phyloP scores from a whole-genome alignment of 1,140 invertebrate species.

The Drosophila ogumai region DNA sequence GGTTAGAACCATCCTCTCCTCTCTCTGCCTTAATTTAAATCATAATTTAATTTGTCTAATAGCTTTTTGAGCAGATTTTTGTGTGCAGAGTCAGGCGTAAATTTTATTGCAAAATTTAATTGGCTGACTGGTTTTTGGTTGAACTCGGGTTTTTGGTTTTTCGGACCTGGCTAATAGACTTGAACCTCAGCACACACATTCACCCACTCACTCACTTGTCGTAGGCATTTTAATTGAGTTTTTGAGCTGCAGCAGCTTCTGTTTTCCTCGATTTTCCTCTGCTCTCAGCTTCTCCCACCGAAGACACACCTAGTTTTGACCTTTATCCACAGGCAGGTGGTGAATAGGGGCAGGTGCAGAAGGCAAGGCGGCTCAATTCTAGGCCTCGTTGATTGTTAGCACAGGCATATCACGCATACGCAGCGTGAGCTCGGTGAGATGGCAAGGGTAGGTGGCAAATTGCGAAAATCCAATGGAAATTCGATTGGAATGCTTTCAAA shows the following conservation, averaged over 20 bases:
- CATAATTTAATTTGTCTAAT: slow-evolving; percentile 64
- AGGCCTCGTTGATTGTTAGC: slow-evolving; percentile 38
- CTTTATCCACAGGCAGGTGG: slow-evolving; percentile 39
- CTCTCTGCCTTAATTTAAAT: slow-evolving; percentile 14
- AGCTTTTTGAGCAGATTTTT: slow-evolving; percentile 50
- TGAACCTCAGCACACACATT: slow-evolving; percentile 6
- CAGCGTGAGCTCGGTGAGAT: not conserved
- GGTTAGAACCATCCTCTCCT: not conserved
- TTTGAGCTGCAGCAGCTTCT: slow-evolving; percentile 43
- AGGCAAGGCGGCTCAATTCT: slow-evolving; percentile 52
- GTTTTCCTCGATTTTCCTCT: not conserved
- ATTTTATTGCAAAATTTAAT: slow-evolving; percentile 70
- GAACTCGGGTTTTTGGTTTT: not conserved
- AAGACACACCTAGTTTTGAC: not conserved
- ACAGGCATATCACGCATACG: slow-evolving; percentile 11
- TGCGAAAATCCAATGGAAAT: slow-evolving; percentile 26
- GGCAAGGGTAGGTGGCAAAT: slow-evolving; percentile 20
- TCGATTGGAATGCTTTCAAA: slow-evolving; percentile 5
- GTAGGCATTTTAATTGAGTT: slow-evolving; percentile 70
- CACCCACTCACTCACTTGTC: not conserved
- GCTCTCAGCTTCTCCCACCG: not conserved
- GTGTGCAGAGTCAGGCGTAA: slow-evolving; percentile 34
- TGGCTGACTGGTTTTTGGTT: slow-evolving; percentile 44
- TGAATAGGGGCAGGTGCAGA: slow-evolving; percentile 21
- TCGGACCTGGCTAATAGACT: slow-evolving; percentile 27